Evolutionary conservation across 2,113 vertebrate genomes (phyloP).

Genomic region (Leucopsar rothschildi): DNA sequence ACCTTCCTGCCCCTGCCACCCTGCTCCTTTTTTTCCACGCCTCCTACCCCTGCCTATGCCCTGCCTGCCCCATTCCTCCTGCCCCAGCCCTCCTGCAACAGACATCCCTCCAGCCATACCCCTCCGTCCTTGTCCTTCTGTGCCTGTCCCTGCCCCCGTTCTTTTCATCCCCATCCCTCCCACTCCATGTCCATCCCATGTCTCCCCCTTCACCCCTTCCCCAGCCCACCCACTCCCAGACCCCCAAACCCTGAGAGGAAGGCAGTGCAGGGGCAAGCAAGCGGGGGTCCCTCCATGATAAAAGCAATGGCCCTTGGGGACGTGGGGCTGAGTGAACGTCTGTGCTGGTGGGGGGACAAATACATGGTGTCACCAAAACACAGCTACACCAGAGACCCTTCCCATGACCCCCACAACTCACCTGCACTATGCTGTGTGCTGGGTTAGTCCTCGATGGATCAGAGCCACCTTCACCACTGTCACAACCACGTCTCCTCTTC

Average conservation of each 20-base stretch:
- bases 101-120: rapidly evolving
- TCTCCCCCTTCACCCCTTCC: background rate
- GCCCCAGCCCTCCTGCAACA: background rate
- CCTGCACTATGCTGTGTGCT: background rate
- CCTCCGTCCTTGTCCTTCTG: background rate
- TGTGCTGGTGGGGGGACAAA: rapidly evolving
- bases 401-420: background rate
- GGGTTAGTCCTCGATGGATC: background rate
- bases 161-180: background rate
- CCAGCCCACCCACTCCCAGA: background rate
- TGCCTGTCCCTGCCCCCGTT: background rate
- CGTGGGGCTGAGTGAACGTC: background rate
- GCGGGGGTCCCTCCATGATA: too few relatives aligned
- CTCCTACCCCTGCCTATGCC: background rate
- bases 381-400: background rate
- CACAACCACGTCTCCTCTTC: background rate
- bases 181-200: background rate
- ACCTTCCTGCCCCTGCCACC: background rate
- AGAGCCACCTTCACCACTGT: background rate
- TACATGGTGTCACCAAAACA: rapidly evolving
- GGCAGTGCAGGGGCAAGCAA: rapidly evolving
- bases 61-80: background rate
- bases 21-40: background rate
- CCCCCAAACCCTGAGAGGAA: background rate
- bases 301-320: background rate